Base-by-base conservation (phyloP, 2,113 vertebrate genomes). In the Albula glossodonta region DNA sequence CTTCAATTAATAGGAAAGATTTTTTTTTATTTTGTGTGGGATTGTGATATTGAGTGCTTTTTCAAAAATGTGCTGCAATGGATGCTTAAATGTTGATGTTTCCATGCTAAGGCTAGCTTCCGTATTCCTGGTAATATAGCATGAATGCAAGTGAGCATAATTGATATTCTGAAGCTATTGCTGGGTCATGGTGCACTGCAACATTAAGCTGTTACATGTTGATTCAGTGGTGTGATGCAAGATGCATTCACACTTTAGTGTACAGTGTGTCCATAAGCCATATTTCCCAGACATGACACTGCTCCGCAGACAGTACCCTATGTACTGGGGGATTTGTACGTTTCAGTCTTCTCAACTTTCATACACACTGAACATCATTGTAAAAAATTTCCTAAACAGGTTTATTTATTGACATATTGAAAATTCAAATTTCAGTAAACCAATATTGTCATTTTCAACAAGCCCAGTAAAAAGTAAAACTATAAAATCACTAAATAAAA, bases 211-310 rank as follows among this genome's bases (percentile, higher is more conserved):
- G 92, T 94, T 96, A 96, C 97, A 96, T 95, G 96, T 87, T 91
- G 95, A 94, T 96, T 96, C 90, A 95, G 95, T 97, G 97, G 97
- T 97, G 97, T 97, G 97, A 97, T 96, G 96, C 88, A 80, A 87
- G 91, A 92, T 91, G 92, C 88, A 90, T 94, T 95, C 94, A 96
- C 94, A 94, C 93, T 93, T 90, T 57, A 63, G 19, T 50, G 78
- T 9, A 12, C 56, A 50, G 48, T 51, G n/a, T n/a, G 31, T 57
- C 53, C 63, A 7, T 13, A 51, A 31, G 51, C 74, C 79, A 63
- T 12, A 48, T 57, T 22, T n/a, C 41, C 53, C 52, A 80, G 25
- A 81, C 17, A 51, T 78, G n/a, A 19, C 22, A 66, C 48, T 15
- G 48, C 31, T 51, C 0, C 41, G n/a, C 19, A 48, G 41, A 41